Evolutionary conservation across 1,140 invertebrate species (phyloP).

Genomic region (Stegodyphus mimosarum): DNA sequence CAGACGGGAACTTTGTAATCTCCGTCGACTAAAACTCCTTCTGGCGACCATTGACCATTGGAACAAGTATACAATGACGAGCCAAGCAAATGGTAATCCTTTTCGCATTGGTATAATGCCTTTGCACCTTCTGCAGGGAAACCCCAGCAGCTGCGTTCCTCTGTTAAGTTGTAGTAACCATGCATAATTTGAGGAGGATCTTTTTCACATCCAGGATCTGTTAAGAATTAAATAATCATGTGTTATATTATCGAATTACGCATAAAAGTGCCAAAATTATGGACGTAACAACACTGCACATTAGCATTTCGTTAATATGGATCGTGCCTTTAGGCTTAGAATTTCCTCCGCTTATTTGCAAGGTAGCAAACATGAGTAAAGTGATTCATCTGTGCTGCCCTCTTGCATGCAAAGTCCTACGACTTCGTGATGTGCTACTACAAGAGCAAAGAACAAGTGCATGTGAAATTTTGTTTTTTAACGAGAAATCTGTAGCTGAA

Average conservation of each 20-base stretch:
- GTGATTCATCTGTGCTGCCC: too few relatives aligned
- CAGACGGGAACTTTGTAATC: constrained; percentile 21
- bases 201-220: constrained; percentile 61
- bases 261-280: too few relatives aligned
- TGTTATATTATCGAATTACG: not conserved
- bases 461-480: too few relatives aligned
- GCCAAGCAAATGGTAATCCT: constrained; percentile 54
- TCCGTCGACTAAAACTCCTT: constrained; percentile 22
- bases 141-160: constrained; percentile 62
- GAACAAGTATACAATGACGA: constrained; percentile 52
- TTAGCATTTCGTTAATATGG: too few relatives aligned
- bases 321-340: too few relatives aligned
- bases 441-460: too few relatives aligned
- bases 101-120: constrained; percentile 58
- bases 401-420: too few relatives aligned
- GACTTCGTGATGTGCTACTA: too few relatives aligned
- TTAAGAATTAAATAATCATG: not conserved
- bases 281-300: too few relatives aligned
- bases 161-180: constrained; percentile 61
- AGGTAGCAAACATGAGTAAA: too few relatives aligned
- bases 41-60: constrained; percentile 56
- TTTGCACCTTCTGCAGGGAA: constrained; percentile 60
- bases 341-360: too few relatives aligned
- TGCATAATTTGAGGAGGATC: constrained; percentile 44
- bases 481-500: too few relatives aligned